Conservation (phyloP, 2,797 vertebrate genomes). For the Enteromius thamalakanensis region DNA sequence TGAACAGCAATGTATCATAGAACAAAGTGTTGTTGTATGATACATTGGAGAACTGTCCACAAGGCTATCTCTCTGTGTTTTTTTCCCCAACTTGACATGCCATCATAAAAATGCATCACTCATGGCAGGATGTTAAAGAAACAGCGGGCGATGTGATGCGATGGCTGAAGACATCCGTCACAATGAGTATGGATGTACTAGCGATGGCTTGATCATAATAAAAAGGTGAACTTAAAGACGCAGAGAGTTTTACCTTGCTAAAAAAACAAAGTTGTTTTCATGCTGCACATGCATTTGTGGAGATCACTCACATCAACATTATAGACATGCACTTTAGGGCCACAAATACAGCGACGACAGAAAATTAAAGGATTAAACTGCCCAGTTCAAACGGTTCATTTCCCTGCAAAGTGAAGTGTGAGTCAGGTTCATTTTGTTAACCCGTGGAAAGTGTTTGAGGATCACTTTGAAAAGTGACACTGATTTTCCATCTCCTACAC, state of each 20-base stretch:
- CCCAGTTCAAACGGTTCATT: conserved; percentile 11
- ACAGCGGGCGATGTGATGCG: not conserved
- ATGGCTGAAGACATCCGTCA: conserved; percentile 9
- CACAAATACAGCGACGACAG: not conserved
- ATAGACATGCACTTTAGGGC: not conserved
- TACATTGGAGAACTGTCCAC: not conserved
- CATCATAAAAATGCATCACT: conserved; percentile 11
- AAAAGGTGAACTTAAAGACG: not conserved
- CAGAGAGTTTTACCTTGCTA: not conserved
- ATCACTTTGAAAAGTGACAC: conserved; percentile 21
- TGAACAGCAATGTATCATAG: not conserved
- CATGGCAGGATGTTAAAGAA: not conserved
- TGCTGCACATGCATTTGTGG: not conserved
- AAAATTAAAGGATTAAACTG: conserved; percentile 17
- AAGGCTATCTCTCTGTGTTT: not conserved
- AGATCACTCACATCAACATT: not conserved
- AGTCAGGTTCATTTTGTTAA: conserved; percentile 26
- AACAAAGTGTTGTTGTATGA: not conserved
- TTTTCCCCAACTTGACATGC: conserved; percentile 15
- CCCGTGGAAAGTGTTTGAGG: conserved; percentile 4
- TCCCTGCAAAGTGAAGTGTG: not conserved
- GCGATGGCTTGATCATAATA: not conserved
- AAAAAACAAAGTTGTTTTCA: not conserved
- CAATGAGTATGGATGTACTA: not conserved
- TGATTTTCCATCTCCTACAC: conserved; percentile 12